Base-by-base conservation (phyloP, 2,888 invertebrate genomes). In the Napeogenes sylphis region DNA sequence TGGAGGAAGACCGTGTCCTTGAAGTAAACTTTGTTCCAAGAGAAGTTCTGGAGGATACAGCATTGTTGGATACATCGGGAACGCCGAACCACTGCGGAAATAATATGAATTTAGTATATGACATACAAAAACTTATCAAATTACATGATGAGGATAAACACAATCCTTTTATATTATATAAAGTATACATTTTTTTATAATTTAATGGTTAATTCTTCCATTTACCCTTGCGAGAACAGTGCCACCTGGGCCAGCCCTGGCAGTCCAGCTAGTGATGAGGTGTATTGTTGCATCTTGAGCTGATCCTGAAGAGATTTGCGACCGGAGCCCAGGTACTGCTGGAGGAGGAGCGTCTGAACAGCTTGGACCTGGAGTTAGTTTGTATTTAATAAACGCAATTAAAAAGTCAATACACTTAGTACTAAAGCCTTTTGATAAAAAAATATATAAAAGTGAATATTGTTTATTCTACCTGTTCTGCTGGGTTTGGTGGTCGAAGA, bases 1-100 rank as follows among this genome's bases (percentile, higher is more conserved):
- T 60, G 85, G 89, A 8, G 85, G 90, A 62, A 92, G 83, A 73
- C 91, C 92, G 73, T 92, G 92, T 62, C 91, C 86, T 83, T 92
- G 92, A 66, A 90, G 80, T 0, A 90, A 79, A 67, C 86, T 88
- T 63, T 91, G 91, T 59, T 91, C 91, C 61, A 91, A 68, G 0
- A 91, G 76, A 4, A 91, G 70, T 61, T 91, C 91, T 4, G 91
- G 91, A 35, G 91, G 91, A 67, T 91, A 91, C 75, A 91, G 75
- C 91, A 91, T 91, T 4, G 90, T 84, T 45, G 91, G 91, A 67
- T 91, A 91, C 0, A 91, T 74, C 0, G 91, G 87, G 73, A 91
- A 91, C 2, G 90, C 90, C 2, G 90, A 87, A 8, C 88, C 88
- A 12, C 90, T 90, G 78, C 3, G 77, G 75, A 59, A 4, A 62